Evolutionary conservation across 2,113 vertebrate genomes (phyloP).

Genomic region (Carassius auratus): DNA sequence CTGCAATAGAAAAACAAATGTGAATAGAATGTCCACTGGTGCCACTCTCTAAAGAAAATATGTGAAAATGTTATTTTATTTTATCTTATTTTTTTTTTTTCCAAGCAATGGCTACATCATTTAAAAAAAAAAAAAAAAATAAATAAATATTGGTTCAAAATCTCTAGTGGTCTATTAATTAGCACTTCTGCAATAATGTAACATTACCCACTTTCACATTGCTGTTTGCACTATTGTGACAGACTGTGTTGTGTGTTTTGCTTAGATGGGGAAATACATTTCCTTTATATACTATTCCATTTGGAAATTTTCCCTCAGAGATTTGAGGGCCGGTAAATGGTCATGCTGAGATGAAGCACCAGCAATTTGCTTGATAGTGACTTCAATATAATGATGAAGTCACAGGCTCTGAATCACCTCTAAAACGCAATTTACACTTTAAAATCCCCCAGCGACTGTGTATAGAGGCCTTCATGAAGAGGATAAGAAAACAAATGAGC

Average conservation of each 20-base stretch:
- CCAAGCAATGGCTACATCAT: background rate
- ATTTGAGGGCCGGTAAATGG: background rate
- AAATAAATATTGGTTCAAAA: background rate
- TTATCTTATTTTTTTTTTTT: background rate
- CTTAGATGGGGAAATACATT: background rate
- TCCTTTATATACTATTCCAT: background rate
- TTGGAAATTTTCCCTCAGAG: conserved; percentile 33
- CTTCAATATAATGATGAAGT: conserved; percentile 18
- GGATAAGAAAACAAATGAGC: conserved; percentile 22
- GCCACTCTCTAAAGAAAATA: background rate
- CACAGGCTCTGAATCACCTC: conserved; percentile 36
- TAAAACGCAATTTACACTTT: conserved; percentile 40
- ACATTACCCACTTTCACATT: background rate
- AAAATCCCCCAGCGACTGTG: background rate
- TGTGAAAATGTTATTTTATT: too few species aligned
- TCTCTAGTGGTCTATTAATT: background rate
- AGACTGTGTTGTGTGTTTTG: background rate
- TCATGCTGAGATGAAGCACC: conserved; percentile 22
- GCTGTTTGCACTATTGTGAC: background rate
- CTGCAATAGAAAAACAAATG: background rate
- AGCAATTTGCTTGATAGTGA: conserved; percentile 22
- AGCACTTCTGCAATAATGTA: conserved; percentile 8
- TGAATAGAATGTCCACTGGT: background rate
- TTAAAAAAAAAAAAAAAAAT: background rate
- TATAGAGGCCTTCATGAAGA: background rate